phyloP scores from a whole-genome alignment of 2,113 vertebrate species.

The Haemorhous mexicanus region DNA sequence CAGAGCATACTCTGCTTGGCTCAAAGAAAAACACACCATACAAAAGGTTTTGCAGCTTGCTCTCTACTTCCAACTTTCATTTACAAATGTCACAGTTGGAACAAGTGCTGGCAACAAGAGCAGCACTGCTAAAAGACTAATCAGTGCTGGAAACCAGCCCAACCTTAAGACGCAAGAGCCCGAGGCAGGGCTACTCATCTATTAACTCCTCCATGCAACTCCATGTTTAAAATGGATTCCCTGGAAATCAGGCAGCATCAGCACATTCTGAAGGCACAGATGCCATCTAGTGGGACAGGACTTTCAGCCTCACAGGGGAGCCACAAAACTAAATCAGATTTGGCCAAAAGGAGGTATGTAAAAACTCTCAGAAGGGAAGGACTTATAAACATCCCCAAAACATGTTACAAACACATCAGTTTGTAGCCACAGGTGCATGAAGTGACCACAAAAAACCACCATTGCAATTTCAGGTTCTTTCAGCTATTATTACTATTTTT shows the following conservation, averaged over 20 bases:
- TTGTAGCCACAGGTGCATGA: neutral
- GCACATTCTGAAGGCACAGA: neutral
- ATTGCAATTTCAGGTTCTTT: neutral
- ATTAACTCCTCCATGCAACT: neutral
- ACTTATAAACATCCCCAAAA: neutral
- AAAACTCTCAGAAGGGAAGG: neutral
- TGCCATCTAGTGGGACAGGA: constrained; percentile 36
- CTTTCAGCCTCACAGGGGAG: neutral
- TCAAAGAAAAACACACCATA: neutral
- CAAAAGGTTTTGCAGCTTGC: neutral
- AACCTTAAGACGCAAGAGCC: neutral
- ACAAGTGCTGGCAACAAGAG: neutral
- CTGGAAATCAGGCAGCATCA: neutral
- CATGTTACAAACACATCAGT: neutral
- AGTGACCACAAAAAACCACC: neutral
- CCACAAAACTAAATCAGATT: neutral
- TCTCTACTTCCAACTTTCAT: neutral
- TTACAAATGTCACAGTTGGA: neutral
- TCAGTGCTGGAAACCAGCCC: neutral
- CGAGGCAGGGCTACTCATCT: neutral
- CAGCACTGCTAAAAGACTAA: neutral
- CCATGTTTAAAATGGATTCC: neutral
- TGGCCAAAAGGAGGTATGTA: neutral
- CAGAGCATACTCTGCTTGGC: neutral
- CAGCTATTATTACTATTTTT: neutral